Evolutionary conservation across 2,797 vertebrate species (phyloP).

Genomic region (Leuciscus waleckii): DNA sequence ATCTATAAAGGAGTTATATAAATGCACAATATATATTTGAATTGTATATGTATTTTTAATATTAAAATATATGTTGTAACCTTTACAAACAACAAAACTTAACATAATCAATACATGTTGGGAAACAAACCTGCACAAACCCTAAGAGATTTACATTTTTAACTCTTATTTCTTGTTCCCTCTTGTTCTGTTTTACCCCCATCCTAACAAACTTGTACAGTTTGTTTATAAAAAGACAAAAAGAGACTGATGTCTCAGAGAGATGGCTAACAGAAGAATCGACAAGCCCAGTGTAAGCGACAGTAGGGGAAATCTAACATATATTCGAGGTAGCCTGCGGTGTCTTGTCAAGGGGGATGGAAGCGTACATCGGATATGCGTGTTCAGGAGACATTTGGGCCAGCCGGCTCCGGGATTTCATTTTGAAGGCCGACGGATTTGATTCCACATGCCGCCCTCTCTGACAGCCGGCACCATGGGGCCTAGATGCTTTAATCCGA

Average conservation of each 20-base stretch:
- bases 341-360: conserved; percentile 40
- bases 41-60: too few relatives aligned
- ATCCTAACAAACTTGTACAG: conserved; percentile 39
- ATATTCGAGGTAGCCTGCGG: conserved; percentile 39
- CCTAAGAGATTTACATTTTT: neutral
- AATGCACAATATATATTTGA: too few relatives aligned
- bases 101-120: neutral
- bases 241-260: conserved; percentile 40
- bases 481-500: conserved; percentile 56
- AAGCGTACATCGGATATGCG: conserved; percentile 27
- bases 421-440: conserved; percentile 51
- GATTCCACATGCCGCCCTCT: conserved; percentile 47
- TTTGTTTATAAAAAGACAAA: conserved; percentile 32
- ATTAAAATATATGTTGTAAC: too few relatives aligned
- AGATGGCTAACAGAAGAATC: conserved; percentile 38
- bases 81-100: neutral
- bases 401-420: conserved; percentile 35
- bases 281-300: conserved; percentile 34
- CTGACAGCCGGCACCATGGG: conserved; percentile 45
- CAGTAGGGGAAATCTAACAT: conserved; percentile 34
- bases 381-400: conserved; percentile 43
- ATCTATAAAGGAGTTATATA: too few relatives aligned
- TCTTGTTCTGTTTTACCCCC: conserved; percentile 3
- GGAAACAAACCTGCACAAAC: neutral
- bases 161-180: neutral